Percentiles rank a stretch among this genome's conserved stretches.
Evolutionary conservation across 2,888 invertebrate species (phyloP).

Genomic region (Drosophila monieri): DNA sequence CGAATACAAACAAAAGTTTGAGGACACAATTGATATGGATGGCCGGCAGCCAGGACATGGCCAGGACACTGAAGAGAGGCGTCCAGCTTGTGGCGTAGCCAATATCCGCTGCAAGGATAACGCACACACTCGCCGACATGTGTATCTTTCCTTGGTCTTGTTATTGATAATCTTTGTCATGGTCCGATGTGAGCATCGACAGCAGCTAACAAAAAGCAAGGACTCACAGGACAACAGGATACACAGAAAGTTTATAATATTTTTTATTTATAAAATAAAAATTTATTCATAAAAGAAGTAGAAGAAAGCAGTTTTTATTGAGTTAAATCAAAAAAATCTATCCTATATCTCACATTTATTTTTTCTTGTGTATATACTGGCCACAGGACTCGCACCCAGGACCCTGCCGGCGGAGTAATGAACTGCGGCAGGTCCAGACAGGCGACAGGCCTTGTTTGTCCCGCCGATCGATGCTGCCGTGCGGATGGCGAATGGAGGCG

Average conservation of each 20-base stretch:
- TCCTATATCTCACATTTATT: not conserved
- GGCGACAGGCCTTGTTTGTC: conserved; percentile 70
- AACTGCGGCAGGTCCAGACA: conserved; percentile 60
- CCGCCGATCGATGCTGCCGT: conserved; percentile 68
- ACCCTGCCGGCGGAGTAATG: conserved; percentile 70
- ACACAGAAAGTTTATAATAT: not conserved
- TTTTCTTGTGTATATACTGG: not conserved
- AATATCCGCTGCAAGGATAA: conserved; percentile 64
- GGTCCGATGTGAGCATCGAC: conserved; percentile 51
- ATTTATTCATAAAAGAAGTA: not conserved
- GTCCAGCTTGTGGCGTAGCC: conserved; percentile 55
- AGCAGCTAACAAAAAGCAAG: conserved; percentile 32
- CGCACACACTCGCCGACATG: conserved; percentile 26
- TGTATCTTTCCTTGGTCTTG: conserved; percentile 49
- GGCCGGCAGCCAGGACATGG: conserved; percentile 12
- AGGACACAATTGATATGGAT: conserved; percentile 56
- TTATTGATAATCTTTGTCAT: conserved; percentile 76
- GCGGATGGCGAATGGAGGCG: conserved; percentile 9
- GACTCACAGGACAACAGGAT: conserved; percentile 36
- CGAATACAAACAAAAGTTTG: conserved; percentile 13
- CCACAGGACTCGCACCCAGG: conserved; percentile 32
- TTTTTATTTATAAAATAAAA: not conserved
- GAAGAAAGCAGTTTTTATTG: not conserved
- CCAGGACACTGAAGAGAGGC: conserved; percentile 10
- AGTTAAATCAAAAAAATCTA: too few relatives aligned